Conservation (phyloP, 2,113 vertebrate genomes). For the Equus przewalskii region DNA sequence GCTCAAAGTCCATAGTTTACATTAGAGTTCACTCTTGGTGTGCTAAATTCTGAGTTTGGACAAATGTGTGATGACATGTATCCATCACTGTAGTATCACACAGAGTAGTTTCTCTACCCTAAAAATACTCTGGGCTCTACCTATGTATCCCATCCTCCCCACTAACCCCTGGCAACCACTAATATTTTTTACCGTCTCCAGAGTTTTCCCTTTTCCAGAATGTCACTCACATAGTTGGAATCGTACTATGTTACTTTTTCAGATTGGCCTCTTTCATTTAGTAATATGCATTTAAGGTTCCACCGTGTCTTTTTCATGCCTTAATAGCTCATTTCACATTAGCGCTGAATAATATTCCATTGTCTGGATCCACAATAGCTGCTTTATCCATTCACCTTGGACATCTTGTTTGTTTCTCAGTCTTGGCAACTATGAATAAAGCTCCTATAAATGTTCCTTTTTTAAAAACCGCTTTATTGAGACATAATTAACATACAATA, state of each 20-base stretch:
- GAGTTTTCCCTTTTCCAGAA: conserved; percentile 9
- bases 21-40: too few relatives aligned
- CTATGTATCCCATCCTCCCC: not conserved
- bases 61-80: not conserved
- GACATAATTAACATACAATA: not conserved
- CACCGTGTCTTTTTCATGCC: not conserved
- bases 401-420: not conserved
- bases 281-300: not conserved
- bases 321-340: not conserved
- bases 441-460: not conserved
- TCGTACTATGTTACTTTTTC: not conserved
- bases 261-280: not conserved
- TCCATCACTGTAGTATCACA: not conserved
- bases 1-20: not conserved
- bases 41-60: not conserved
- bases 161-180: not conserved
- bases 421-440: not conserved
- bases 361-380: not conserved
- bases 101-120: not conserved
- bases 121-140: not conserved
- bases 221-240: not conserved
- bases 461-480: not conserved
- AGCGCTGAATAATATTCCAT: not conserved
- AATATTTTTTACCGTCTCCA: not conserved
- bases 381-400: not conserved